Conservation (phyloP, 2,797 vertebrate genomes). For the Muraenolepis orangiensis region DNA sequence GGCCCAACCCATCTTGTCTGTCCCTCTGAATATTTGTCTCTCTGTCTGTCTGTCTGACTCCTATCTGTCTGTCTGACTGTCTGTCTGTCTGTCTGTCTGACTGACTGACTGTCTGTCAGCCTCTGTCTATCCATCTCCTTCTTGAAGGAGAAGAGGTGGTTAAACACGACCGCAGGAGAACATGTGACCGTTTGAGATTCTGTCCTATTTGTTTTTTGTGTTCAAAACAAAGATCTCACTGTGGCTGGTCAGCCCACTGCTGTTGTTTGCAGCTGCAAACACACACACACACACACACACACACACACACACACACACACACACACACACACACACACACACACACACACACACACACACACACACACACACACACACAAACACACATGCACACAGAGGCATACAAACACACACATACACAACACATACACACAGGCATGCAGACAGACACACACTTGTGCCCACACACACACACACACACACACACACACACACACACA, state of each 20-base stretch:
- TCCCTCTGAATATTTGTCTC: background rate
- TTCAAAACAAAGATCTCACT: constrained; percentile 55
- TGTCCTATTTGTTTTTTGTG: constrained; percentile 26
- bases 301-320: constrained; percentile 8
- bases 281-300: constrained; percentile 11
- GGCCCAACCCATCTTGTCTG: background rate
- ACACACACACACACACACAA: constrained; percentile 11
- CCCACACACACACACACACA: constrained; percentile 1
- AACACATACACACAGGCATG: constrained; percentile 12
- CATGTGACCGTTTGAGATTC: constrained; percentile 25
- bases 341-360: constrained; percentile 2
- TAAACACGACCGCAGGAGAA: background rate
- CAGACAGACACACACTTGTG: too few species aligned
- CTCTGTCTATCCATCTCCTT: background rate
- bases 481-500: background rate
- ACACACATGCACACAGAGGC: constrained; percentile 22
- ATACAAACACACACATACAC: constrained; percentile 18
- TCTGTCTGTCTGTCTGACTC: constrained; percentile 1
- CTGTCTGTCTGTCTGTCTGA: background rate
- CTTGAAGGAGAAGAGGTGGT: background rate
- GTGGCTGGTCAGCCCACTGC: constrained; percentile 46
- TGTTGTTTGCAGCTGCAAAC: constrained; percentile 48
- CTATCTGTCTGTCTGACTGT: background rate
- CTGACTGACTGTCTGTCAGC: background rate
- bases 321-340: constrained; percentile 15